These are phyloP conservation scores for Melanotus villosus DNA, from an alignment of 2,888 invertebrate species.

Conservation along the genomic window DNA sequence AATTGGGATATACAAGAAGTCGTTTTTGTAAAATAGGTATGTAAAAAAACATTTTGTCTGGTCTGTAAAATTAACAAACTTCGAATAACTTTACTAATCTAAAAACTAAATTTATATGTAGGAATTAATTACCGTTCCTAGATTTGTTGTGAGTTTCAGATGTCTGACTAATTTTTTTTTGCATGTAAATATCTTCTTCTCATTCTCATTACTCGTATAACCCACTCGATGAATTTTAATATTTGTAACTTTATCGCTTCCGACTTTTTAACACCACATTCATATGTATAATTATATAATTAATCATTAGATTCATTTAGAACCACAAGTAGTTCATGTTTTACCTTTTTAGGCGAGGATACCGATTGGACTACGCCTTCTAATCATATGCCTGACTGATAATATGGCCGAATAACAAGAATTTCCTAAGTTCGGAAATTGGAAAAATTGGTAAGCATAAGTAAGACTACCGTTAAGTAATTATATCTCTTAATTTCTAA, in stretches of 20 bases:
- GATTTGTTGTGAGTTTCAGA: conserved; percentile 68
- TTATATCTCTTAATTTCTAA: no score
- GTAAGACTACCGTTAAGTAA: no score
- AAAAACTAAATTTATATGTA: conserved; percentile 49
- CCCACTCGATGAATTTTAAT: background rate
- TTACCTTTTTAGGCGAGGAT: conserved; percentile 41
- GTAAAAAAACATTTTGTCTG: conserved; percentile 49
- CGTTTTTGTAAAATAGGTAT: conserved; percentile 49
- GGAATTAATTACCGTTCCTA: conserved; percentile 47
- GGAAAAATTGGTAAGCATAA: background rate
- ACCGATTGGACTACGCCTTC: conserved; percentile 44
- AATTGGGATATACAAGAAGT: conserved; percentile 36
- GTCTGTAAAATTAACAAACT: conserved; percentile 53
- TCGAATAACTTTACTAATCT: conserved; percentile 54
- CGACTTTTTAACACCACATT: no score
- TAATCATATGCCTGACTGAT: conserved; percentile 29
- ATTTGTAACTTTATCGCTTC: no score
- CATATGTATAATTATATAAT: no score
- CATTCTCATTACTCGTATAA: conserved; percentile 1
- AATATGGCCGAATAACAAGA: background rate
- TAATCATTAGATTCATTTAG: background rate
- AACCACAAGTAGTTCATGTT: background rate
- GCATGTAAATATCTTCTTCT: conserved; percentile 30
- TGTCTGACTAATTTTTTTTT: conserved; percentile 56
- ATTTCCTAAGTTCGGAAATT: background rate